Evolutionary conservation across 53 echinoderm and acorn worm genomes (phyloP).

Genomic region (Astropecten irregularis): DNA sequence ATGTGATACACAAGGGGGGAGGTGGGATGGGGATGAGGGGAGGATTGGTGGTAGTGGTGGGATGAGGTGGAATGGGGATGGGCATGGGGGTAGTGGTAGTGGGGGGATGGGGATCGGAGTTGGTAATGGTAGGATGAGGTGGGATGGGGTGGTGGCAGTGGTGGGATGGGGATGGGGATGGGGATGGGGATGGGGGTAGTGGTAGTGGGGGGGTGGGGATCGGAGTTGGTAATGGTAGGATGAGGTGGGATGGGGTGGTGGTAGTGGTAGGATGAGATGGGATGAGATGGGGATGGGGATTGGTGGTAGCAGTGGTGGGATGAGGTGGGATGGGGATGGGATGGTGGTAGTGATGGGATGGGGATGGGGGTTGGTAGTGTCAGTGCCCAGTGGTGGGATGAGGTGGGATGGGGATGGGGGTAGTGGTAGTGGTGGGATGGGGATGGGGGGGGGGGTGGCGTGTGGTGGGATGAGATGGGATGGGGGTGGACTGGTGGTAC

Average conservation of each 20-base stretch:
- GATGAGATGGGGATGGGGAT: background rate
- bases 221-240: background rate
- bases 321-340: background rate
- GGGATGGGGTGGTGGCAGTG: background rate
- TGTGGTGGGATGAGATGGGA: background rate
- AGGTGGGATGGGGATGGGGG: too few relatives aligned
- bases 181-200: background rate
- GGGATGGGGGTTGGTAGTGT: too few relatives aligned
- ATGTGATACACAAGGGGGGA: constrained; percentile 12
- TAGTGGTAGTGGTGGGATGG: background rate
- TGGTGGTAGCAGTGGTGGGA: background rate
- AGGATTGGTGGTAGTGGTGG: background rate
- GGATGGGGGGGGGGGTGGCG: background rate
- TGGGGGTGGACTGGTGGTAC: background rate
- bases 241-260: background rate
- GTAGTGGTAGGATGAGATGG: background rate
- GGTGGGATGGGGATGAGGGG: background rate
- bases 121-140: background rate
- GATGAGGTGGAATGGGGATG: background rate
- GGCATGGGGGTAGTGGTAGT: background rate
- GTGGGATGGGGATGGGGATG: background rate
- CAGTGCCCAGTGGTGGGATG: too few relatives aligned
- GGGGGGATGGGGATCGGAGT: background rate
- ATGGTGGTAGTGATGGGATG: too few relatives aligned
- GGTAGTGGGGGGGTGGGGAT: background rate